These are phyloP conservation scores for Sula dactylatra DNA, from an alignment of 2,113 vertebrate species.

Conservation along the genomic window DNA sequence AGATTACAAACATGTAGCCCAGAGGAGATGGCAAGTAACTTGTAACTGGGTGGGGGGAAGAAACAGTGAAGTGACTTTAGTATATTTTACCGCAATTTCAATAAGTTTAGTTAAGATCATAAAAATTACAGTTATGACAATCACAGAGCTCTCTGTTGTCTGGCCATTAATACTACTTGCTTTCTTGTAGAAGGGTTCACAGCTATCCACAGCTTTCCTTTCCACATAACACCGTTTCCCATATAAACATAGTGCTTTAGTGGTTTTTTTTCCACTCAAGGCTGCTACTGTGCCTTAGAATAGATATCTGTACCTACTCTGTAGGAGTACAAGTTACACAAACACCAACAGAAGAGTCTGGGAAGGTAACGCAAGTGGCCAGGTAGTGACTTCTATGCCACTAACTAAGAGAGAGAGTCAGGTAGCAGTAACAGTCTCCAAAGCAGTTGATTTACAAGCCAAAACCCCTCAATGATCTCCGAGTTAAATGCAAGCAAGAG, in stretches of 20 bases:
- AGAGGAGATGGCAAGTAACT: not conserved
- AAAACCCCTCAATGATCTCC: not conserved
- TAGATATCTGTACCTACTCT: not conserved
- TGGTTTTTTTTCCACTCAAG: not conserved
- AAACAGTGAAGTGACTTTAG: not conserved
- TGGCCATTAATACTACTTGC: not conserved
- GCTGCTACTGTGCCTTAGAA: not conserved
- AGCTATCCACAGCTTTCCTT: not conserved
- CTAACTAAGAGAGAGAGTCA: not conserved
- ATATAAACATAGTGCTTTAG: not conserved
- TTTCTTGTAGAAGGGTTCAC: not conserved
- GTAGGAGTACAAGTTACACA: accelerated
- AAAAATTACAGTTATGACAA: not conserved
- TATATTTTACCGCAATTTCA: not conserved
- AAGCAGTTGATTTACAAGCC: not conserved
- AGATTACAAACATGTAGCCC: not conserved
- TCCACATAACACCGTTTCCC: not conserved
- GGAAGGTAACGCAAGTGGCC: not conserved
- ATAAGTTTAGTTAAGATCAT: not conserved
- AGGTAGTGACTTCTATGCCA: not conserved
- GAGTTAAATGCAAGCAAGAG: not conserved
- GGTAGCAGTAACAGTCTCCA: not conserved
- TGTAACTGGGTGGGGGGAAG: not conserved
- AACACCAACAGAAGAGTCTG: not conserved
- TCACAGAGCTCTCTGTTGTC: not conserved